Base-by-base conservation (phyloP, 2,113 vertebrate genomes). In the Psophia crepitans region DNA sequence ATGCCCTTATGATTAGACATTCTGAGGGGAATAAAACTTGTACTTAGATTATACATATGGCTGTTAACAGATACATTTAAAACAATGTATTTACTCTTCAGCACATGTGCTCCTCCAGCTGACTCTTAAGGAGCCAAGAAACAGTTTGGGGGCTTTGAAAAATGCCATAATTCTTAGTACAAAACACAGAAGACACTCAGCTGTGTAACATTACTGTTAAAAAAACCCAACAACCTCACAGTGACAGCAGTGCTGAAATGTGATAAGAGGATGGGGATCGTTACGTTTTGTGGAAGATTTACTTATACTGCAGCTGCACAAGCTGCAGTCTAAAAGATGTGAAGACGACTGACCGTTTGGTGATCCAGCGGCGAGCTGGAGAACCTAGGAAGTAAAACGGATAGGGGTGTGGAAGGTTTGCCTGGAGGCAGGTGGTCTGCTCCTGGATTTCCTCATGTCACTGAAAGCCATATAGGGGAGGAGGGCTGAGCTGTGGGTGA, bases 31-130 rank as follows among this genome's bases (percentile, higher is more conserved):
- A 93, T 95, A 95, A 92, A 95, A 95, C 81, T 93, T 91, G 74
- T 54, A 53, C 94, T 82, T 94, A 87, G 95, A 91, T 97, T 68
- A 83, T 91, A 95, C 89, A 89, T 93, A 69, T 43, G 78, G 74
- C 77, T 87, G 90, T 85, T 96, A 97, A 97, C 89, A 96, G 96
- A 95, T 87, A 95, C 70, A 35, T 49, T 92, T 95, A 92, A 91
- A 91, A 84, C 94, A 92, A 58, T 94, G 70, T 95, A 85, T 92
- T 93, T 91, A 76, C 91, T 91, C 87, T 90, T 68, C 39, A 83
- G 89, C 87, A 89, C 79, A 94, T 93, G 95, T 91, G 91, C 70
- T 92, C 41, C 66, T 94, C 87, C 91, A 96, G 89, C 92, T 95
- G 84, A 94, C 80, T 95, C 53, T 21, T 46, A 30, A 19, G 63